phyloP scores from a whole-genome alignment of 1,140 invertebrate species.

The Drosophila athabasca region DNA sequence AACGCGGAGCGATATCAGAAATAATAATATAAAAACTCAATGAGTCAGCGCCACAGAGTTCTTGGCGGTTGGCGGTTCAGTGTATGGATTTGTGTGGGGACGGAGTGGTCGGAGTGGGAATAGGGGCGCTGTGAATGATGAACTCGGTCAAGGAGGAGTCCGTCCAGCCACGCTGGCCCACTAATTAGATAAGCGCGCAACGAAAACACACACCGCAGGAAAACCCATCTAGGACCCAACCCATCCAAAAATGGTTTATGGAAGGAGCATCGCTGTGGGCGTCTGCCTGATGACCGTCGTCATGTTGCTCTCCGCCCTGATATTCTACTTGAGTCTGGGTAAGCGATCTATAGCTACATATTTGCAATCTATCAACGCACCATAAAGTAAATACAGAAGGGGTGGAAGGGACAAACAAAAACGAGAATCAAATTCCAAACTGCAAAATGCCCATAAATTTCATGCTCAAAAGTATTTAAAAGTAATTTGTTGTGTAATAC shows the following conservation, averaged over 20 bases:
- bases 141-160: constrained; percentile 55
- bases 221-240: constrained; percentile 22
- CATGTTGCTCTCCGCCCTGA: constrained; percentile 60
- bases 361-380: constrained; percentile 11
- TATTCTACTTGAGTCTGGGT: constrained; percentile 78
- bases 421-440: constrained; percentile 47
- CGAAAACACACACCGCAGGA: constrained; percentile 29
- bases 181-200: constrained; percentile 64
- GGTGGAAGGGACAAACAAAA: not conserved
- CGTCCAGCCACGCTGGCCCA: constrained; percentile 40
- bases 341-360: constrained; percentile 30
- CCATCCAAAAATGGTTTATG: constrained; percentile 67
- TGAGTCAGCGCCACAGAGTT: constrained; percentile 39
- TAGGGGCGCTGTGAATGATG: constrained; percentile 46
- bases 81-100: constrained; percentile 25
- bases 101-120: constrained; percentile 42
- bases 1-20: constrained; percentile 39
- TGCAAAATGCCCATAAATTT: constrained; percentile 59
- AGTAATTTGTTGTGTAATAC: constrained; percentile 68
- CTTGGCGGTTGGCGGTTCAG: not conserved
- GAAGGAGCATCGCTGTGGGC: constrained; percentile 75
- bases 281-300: constrained; percentile 62
- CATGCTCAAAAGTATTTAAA: constrained; percentile 65
- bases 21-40: constrained; percentile 47
- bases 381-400: too few species aligned